Percentiles rank a stretch among this genome's conserved stretches.
These are phyloP conservation scores for Sphenopsis melanotis DNA, from an alignment of 2,797 vertebrate genomes.

Conservation along the genomic window DNA sequence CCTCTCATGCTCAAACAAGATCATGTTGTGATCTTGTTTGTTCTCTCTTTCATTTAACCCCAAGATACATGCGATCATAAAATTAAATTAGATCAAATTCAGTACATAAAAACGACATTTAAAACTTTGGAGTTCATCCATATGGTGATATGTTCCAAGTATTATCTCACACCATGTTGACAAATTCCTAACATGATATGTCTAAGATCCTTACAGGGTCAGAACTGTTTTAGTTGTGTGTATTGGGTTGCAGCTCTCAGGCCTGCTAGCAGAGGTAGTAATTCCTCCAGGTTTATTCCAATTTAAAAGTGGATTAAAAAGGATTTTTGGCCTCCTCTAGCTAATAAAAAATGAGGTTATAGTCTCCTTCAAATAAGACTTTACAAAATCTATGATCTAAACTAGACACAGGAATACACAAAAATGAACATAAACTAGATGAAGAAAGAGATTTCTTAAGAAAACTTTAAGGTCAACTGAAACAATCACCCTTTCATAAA, in stretches of 20 bases:
- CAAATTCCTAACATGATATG: background rate
- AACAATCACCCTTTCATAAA: background rate
- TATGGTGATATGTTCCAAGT: background rate
- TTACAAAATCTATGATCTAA: background rate
- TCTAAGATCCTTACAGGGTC: background rate
- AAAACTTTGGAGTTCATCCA: background rate
- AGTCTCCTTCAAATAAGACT: background rate
- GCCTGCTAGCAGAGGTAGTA: background rate
- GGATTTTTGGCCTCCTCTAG: background rate
- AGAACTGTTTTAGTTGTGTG: background rate
- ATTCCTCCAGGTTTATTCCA: background rate
- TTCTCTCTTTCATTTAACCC: background rate
- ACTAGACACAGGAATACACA: background rate
- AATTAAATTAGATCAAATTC: background rate
- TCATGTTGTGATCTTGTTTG: accelerated
- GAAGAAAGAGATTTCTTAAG: background rate
- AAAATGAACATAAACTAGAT: background rate
- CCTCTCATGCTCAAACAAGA: background rate
- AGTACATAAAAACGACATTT: background rate
- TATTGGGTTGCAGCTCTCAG: background rate
- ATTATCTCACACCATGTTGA: background rate
- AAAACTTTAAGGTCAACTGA: background rate
- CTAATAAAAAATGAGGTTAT: background rate
- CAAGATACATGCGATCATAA: background rate
- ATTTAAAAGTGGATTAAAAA: background rate